These are phyloP conservation scores for Streptopelia turtur DNA, from an alignment of 2,797 vertebrate genomes.

Conservation along the genomic window DNA sequence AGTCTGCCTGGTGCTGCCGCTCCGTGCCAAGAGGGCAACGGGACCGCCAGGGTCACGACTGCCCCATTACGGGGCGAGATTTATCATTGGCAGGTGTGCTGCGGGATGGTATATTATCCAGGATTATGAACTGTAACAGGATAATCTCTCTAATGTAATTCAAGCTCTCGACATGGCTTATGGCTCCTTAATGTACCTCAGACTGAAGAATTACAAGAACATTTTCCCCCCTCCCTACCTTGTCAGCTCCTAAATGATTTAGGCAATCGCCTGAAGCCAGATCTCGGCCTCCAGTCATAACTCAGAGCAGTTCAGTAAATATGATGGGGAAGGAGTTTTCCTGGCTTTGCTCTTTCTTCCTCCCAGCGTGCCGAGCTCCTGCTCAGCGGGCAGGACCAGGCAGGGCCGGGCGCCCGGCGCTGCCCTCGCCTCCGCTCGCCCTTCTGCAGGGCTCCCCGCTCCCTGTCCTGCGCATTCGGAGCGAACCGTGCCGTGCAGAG, in stretches of 20 bases:
- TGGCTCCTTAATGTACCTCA: slow-evolving; percentile 99
- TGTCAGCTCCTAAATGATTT: slow-evolving; percentile 94
- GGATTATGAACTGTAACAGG: slow-evolving; percentile 98
- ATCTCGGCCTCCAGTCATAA: slow-evolving; percentile 88
- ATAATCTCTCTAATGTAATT: slow-evolving; percentile 98
- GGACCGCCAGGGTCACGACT: slow-evolving; percentile 75
- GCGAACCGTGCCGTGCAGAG: neutral
- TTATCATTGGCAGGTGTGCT: slow-evolving; percentile 84
- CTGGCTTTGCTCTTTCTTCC: slow-evolving; percentile 54
- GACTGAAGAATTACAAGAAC: slow-evolving; percentile 92
- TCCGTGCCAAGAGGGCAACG: slow-evolving; percentile 36
- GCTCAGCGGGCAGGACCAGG: neutral
- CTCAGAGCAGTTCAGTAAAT: slow-evolving; percentile 85
- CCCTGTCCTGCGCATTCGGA: neutral
- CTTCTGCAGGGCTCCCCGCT: neutral
- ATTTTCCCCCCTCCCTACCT: slow-evolving; percentile 82
- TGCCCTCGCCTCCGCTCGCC: neutral
- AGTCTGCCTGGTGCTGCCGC: slow-evolving; percentile 17
- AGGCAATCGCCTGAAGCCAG: slow-evolving; percentile 86
- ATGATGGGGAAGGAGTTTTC: slow-evolving; percentile 75
- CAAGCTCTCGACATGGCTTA: slow-evolving; percentile 94
- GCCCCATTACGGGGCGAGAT: slow-evolving; percentile 80
- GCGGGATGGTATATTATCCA: slow-evolving; percentile 84
- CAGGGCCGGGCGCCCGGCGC: neutral
- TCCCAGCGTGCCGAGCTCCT: slow-evolving; percentile 20